Percentiles rank a stretch among this genome's conserved stretches.
These are phyloP conservation scores for Phanerotoma sp. DNA, from an alignment of 2,888 invertebrate genomes.

Conservation along the genomic window DNA sequence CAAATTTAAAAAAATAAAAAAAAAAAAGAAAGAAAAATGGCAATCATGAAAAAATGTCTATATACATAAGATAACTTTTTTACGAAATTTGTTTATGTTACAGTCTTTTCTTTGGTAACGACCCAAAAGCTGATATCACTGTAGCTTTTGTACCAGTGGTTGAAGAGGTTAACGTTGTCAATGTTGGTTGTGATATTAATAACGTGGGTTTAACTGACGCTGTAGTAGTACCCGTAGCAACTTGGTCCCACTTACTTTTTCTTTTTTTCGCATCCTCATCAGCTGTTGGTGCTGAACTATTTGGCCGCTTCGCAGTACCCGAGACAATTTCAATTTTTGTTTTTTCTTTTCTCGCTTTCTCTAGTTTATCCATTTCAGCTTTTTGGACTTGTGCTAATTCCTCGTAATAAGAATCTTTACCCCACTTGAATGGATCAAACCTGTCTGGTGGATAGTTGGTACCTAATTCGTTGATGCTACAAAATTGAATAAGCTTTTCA, in stretches of 20 bases:
- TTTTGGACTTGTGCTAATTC: slow-evolving; percentile 88
- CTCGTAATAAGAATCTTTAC: slow-evolving; percentile 90
- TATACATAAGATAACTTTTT: slow-evolving; percentile 35
- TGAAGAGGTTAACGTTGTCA: slow-evolving; percentile 77
- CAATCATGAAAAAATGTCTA: slow-evolving; percentile 24
- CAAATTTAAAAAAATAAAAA: no score
- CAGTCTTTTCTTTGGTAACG: slow-evolving; percentile 76
- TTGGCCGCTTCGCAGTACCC: slow-evolving; percentile 64
- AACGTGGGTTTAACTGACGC: slow-evolving; percentile 62
- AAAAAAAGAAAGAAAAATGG: slow-evolving; percentile 3
- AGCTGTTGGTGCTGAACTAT: slow-evolving; percentile 60
- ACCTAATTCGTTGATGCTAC: slow-evolving; percentile 93
- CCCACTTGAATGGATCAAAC: slow-evolving; percentile 92
- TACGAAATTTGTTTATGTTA: slow-evolving; percentile 47
- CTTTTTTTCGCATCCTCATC: slow-evolving; percentile 71
- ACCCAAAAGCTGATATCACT: slow-evolving; percentile 90
- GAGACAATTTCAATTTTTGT: slow-evolving; percentile 83
- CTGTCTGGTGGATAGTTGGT: slow-evolving; percentile 94
- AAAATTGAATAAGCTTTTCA: slow-evolving; percentile 92
- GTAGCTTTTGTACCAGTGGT: slow-evolving; percentile 90
- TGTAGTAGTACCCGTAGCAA: slow-evolving; percentile 65
- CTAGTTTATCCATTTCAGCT: slow-evolving; percentile 83
- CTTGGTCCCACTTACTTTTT: slow-evolving; percentile 93
- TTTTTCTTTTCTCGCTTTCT: slow-evolving; percentile 66
- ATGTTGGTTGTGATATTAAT: slow-evolving; percentile 68